Conservation (phyloP, 2,888 invertebrate species). For the Melinopterus prodromus region DNA sequence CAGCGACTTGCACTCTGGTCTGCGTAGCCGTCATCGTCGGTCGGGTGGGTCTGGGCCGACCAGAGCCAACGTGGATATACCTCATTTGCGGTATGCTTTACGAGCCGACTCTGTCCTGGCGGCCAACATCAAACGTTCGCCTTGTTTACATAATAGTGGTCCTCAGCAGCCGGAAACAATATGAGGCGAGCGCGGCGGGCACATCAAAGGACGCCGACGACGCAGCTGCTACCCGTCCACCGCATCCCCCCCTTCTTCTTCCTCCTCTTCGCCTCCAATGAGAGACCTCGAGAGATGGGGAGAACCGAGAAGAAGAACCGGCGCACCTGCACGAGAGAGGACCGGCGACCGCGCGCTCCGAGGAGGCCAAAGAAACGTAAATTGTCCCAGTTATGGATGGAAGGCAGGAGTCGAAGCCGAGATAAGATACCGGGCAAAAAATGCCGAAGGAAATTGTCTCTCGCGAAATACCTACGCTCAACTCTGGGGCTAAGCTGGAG, state of each 20-base stretch:
- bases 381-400: slow-evolving; percentile 4
- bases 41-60: slow-evolving; percentile 13
- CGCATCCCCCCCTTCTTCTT: not conserved
- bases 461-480: not conserved
- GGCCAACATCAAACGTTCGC: slow-evolving; percentile 70
- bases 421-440: not conserved
- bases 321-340: not conserved
- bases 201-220: slow-evolving; percentile 59
- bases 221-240: slow-evolving; percentile 48
- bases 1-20: not conserved
- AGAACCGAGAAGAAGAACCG: not conserved
- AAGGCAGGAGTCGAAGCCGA: not conserved
- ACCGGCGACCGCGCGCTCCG: slow-evolving; percentile 15
- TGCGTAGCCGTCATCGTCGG: slow-evolving; percentile 7
- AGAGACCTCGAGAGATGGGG: slow-evolving; percentile 19
- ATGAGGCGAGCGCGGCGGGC: slow-evolving; percentile 57
- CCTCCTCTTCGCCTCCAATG: not conserved
- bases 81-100: slow-evolving; percentile 60
- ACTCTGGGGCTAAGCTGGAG: not conserved
- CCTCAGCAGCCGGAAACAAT: slow-evolving; percentile 67
- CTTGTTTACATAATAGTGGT: slow-evolving; percentile 77
- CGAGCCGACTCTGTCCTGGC: slow-evolving; percentile 60
- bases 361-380: not conserved
- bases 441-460: not conserved
- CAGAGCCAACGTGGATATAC: slow-evolving; percentile 37